phyloP scores from a whole-genome alignment of 2,797 vertebrate genomes.

The Poeciliopsis infans region DNA sequence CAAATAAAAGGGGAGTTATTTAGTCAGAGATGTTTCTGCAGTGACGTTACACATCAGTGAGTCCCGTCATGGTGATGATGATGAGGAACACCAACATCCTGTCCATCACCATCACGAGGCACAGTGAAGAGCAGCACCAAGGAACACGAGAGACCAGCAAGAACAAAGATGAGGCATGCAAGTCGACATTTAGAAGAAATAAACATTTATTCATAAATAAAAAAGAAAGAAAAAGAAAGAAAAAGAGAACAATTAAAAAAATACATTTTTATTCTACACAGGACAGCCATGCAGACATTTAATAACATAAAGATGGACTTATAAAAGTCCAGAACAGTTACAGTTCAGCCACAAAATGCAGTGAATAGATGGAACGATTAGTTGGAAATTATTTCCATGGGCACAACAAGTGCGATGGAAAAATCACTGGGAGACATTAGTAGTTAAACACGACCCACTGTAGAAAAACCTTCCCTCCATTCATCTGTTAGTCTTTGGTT shows the following conservation, averaged over 20 bases:
- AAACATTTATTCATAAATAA: constrained; percentile 82
- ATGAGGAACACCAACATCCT: not conserved
- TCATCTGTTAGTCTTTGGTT: constrained; percentile 18
- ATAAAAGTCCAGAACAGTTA: constrained; percentile 42
- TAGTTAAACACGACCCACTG: constrained; percentile 16
- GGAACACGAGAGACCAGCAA: constrained; percentile 38
- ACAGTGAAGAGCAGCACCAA: constrained; percentile 38
- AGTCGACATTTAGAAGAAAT: constrained; percentile 42
- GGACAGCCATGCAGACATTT: constrained; percentile 69
- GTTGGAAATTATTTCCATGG: constrained; percentile 26
- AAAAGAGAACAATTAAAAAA: constrained; percentile 47
- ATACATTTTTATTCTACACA: constrained; percentile 42
- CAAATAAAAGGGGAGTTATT: not conserved
- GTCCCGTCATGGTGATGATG: constrained; percentile 4
- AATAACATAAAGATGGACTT: constrained; percentile 30
- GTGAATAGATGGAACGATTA: constrained; percentile 57
- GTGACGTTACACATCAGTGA: not conserved
- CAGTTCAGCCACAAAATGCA: constrained; percentile 48
- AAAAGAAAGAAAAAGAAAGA: constrained; percentile 32
- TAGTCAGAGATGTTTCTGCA: not conserved
- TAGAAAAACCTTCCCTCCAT: not conserved
- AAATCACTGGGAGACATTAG: constrained; percentile 53
- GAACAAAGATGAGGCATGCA: constrained; percentile 75
- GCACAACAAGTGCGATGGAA: not conserved
- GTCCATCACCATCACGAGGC: constrained; percentile 18